Evolutionary conservation across 2,113 vertebrate genomes (phyloP).

Genomic region (Pedetes capensis): DNA sequence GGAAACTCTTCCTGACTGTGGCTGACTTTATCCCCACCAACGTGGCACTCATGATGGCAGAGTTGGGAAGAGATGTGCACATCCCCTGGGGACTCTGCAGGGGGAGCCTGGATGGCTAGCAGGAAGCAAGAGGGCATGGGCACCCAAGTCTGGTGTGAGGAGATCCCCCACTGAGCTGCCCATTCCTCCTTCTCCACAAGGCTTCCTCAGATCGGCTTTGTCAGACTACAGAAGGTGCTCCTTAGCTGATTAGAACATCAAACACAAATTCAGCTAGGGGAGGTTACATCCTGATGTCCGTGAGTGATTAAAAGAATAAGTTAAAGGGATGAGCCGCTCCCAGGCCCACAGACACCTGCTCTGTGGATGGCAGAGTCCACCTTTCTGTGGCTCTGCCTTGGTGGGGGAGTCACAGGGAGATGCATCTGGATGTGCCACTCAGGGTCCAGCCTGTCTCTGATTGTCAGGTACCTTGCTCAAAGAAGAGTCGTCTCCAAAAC

Average conservation of each 20-base stretch:
- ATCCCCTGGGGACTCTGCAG: neutral
- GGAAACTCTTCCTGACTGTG: neutral
- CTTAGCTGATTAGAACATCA: neutral
- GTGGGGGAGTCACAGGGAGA: neutral
- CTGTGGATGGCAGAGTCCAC: fast-evolving
- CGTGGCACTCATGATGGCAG: too few species aligned
- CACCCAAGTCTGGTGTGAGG: neutral
- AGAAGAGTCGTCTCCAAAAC: neutral
- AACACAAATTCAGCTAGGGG: neutral
- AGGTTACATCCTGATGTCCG: neutral
- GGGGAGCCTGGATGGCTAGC: too few species aligned
- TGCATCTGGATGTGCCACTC: neutral
- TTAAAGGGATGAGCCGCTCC: neutral
- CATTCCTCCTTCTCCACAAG: too few species aligned
- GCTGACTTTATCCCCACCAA: neutral
- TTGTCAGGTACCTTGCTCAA: neutral
- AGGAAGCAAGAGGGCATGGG: neutral
- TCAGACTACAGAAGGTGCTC: neutral
- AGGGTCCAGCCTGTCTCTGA: neutral
- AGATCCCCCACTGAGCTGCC: neutral
- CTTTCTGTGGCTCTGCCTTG: neutral
- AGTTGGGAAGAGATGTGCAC: neutral
- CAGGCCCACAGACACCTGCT: neutral
- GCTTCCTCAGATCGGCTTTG: neutral
- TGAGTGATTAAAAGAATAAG: neutral